Base-by-base conservation (phyloP, 2,797 vertebrate genomes). In the Agapornis canus region DNA sequence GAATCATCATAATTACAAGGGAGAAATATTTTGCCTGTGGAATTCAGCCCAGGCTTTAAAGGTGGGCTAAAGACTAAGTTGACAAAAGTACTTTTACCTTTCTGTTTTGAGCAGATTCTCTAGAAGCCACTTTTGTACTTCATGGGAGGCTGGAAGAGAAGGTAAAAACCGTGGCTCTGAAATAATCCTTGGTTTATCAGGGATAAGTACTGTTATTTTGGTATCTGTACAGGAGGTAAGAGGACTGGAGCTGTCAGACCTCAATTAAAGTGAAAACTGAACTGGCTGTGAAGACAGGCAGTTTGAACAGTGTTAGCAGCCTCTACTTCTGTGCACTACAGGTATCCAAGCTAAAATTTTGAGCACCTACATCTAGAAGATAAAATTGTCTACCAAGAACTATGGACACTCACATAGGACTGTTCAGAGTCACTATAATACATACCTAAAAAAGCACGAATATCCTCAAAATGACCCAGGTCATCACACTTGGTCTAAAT, bases 31-130 rank as follows among this genome's bases (percentile, higher is more conserved):
- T 75, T 63, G 51, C 15, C 66, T 66, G 25, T 65, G 35, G 57
- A 80, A 94, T 75, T 89, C 65, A 59, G 79, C 9, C 15, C 49
- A 81, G 35, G n/a, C 35, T 90, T 88, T 90, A 87, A 76, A 85
- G 29, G 35, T 4, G 57, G 39, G 45, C 82, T 75, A 70, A 10
- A 71, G 43, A 69, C 13, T 63, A 76, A 89, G 64, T 20, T 43
- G 20, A 21, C 52, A 25, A 64, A 90, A 89, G 52, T 68, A 47
- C 37, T 92, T 91, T 89, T 89, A 86, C 49, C 29, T 76, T 59
- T 68, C 27, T 80, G 61, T 89, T 86, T 68, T 73, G 40, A 89
- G 43, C 27, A 87, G 35, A 32, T 86, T 77, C 42, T 75, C 20
- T 40, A 19, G 13, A 35, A 93, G 86, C 35, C 42, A 63, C 61